phyloP scores from a whole-genome alignment of 1,140 invertebrate species.

The Samia ricini region DNA sequence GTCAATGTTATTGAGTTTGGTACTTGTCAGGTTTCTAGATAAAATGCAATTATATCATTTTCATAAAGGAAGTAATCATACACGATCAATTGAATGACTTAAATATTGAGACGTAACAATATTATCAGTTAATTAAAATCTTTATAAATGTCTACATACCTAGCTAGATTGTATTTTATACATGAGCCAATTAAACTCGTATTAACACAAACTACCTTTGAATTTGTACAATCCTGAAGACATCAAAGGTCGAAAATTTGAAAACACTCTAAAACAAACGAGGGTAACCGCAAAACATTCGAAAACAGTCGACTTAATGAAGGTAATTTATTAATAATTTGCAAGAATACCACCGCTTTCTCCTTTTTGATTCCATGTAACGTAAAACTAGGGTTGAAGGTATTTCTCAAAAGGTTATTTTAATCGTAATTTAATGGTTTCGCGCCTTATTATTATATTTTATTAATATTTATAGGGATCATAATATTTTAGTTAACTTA shows the following conservation, averaged over 20 bases:
- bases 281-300: slow-evolving; percentile 47
- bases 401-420: slow-evolving; percentile 1
- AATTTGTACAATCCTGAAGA: slow-evolving; percentile 15
- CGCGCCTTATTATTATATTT: no score
- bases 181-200: neutral
- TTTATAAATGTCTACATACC: neutral
- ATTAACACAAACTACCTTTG: neutral
- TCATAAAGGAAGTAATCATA: no score
- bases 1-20: no score
- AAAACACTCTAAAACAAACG: slow-evolving; percentile 40
- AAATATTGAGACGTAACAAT: no score
- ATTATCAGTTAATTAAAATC: neutral
- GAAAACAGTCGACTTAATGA: slow-evolving; percentile 45
- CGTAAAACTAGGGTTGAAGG: slow-evolving; percentile 10
- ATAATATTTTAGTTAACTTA: no score
- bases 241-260: slow-evolving; percentile 36
- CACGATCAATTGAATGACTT: no score
- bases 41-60: no score
- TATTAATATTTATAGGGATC: no score
- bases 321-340: slow-evolving; percentile 62
- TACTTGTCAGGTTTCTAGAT: no score
- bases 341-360: slow-evolving; percentile 17
- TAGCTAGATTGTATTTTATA: neutral
- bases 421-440: neutral
- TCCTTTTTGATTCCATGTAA: slow-evolving; percentile 24